Percentiles rank a stretch among this genome's conserved stretches.
phyloP scores from a whole-genome alignment of 2,113 vertebrate genomes.

The Bubalus kerabau region DNA sequence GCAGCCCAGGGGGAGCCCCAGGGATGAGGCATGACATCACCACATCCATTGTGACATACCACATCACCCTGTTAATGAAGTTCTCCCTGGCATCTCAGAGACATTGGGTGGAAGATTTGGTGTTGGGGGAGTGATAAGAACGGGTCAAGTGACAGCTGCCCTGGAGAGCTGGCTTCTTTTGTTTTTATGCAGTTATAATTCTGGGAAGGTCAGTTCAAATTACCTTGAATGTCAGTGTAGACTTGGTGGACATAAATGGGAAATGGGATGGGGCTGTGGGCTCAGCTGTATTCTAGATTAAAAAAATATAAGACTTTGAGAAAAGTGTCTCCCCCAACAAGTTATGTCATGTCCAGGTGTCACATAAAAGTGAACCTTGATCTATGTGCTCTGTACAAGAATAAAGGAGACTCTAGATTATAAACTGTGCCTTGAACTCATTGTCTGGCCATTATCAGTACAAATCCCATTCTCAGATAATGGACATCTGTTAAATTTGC shows the following conservation, averaged over 20 bases:
- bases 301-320: slow-evolving; percentile 44
- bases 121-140: background rate
- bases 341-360: slow-evolving; percentile 21
- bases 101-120: background rate
- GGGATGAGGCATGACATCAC: background rate
- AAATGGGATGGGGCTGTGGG: background rate
- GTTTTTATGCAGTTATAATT: background rate
- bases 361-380: slow-evolving; percentile 66
- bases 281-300: slow-evolving; percentile 33
- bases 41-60: background rate
- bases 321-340: background rate
- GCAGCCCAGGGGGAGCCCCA: background rate
- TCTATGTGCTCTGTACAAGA: slow-evolving; percentile 48
- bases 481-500: slow-evolving; percentile 74
- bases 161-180: background rate
- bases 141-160: background rate
- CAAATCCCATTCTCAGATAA: slow-evolving; percentile 68
- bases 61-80: background rate
- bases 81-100: background rate
- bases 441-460: slow-evolving; percentile 64
- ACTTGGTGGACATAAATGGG: background rate
- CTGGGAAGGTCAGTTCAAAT: slow-evolving; percentile 1
- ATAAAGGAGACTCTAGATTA: slow-evolving; percentile 54
- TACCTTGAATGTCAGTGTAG: background rate
- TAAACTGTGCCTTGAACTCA: slow-evolving; percentile 65